These are phyloP conservation scores for Coregonus ussuriensis DNA, from an alignment of 2,797 vertebrate genomes.

Conservation along the genomic window DNA sequence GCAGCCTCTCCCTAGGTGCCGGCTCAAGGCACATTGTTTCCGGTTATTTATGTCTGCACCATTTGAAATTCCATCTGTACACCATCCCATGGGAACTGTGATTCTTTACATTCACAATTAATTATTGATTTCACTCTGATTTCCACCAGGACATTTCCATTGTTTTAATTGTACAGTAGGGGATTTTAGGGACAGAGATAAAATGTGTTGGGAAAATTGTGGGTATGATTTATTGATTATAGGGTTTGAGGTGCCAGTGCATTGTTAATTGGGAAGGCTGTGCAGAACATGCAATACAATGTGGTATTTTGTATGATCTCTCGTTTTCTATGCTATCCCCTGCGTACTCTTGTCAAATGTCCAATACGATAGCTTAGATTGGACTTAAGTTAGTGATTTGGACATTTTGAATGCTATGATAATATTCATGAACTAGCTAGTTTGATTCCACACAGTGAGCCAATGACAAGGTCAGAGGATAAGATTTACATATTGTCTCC, in stretches of 20 bases:
- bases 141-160: not conserved
- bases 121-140: not conserved
- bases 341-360: not conserved
- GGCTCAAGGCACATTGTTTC: constrained; percentile 34
- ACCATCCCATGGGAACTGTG: constrained; percentile 29
- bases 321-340: not conserved
- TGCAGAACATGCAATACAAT: not conserved
- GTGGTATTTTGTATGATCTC: not conserved
- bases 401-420: not conserved
- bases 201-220: not conserved
- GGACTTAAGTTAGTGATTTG: not conserved
- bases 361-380: not conserved
- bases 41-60: constrained; percentile 32
- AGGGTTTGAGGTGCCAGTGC: too few relatives aligned
- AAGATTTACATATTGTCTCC: not conserved
- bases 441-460: not conserved
- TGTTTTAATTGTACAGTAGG: not conserved
- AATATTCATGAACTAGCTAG: not conserved
- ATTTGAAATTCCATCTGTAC: constrained; percentile 50
- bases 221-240: too few relatives aligned
- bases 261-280: too few relatives aligned
- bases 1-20: constrained; percentile 37
- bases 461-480: not conserved
- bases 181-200: not conserved
- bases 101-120: not conserved